Conservation (phyloP, 2,888 invertebrate species). For the Trachelus iudaicus region DNA sequence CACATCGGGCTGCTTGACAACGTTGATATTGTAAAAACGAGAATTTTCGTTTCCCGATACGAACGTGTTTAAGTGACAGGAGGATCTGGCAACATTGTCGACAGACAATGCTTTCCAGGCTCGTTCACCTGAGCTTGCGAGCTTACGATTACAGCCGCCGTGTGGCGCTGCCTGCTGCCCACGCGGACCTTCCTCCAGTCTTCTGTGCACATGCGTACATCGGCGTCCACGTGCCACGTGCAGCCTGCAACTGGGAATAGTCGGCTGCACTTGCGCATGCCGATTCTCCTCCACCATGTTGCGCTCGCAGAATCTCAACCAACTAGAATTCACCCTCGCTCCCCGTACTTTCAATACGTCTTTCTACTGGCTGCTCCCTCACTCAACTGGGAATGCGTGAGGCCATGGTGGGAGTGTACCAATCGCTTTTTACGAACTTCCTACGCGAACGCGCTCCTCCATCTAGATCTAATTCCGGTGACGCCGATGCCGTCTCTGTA, state of each 20-base stretch:
- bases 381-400: background rate
- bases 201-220: background rate
- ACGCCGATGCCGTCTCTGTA: conserved; percentile 6
- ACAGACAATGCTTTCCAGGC: background rate
- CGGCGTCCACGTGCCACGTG: background rate
- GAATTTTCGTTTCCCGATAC: no score
- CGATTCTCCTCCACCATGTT: background rate
- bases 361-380: background rate
- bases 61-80: background rate
- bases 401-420: background rate
- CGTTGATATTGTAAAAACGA: no score
- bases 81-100: background rate
- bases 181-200: background rate
- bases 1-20: no score
- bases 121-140: background rate
- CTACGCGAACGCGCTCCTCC: conserved; percentile 27
- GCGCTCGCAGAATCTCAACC: background rate
- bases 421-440: conserved; percentile 30
- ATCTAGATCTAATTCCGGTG: conserved; percentile 34
- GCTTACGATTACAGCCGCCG: background rate
- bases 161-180: background rate
- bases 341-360: background rate
- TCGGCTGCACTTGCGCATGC: background rate
- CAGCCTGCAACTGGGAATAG: background rate
- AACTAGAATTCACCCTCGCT: background rate